A percentile compares a stretch with the other conserved stretches of the same genome.
These are phyloP conservation scores for Sturnus vulgaris DNA, from an alignment of 2,113 vertebrate species.

Conservation along the genomic window DNA sequence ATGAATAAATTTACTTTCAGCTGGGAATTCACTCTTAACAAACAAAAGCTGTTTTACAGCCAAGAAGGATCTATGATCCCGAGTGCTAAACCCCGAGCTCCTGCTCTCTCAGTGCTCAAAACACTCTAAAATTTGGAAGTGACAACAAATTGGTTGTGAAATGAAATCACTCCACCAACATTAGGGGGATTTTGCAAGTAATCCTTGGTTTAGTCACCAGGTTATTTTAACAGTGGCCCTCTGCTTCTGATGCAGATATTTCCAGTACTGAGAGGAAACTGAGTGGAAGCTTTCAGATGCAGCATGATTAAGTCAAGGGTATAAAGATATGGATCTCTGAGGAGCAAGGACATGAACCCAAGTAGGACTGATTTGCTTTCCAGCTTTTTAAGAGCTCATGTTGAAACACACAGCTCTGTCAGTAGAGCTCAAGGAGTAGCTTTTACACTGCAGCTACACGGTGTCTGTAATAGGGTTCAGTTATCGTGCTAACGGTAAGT, in stretches of 20 bases:
- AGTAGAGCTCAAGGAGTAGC: background rate
- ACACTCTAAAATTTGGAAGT: background rate
- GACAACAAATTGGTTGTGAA: background rate
- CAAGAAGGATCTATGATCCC: background rate
- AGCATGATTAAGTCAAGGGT: background rate
- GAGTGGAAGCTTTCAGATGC: background rate
- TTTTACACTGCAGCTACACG: background rate
- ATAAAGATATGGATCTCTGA: constrained; percentile 4
- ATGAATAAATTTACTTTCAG: background rate
- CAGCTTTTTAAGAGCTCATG: background rate
- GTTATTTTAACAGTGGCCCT: background rate
- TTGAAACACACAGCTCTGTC: constrained; percentile 12
- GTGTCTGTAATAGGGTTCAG: constrained; percentile 31
- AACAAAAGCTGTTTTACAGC: background rate
- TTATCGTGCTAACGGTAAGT: constrained; percentile 27
- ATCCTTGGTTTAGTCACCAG: background rate
- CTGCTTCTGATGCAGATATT: background rate
- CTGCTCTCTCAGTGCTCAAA: background rate
- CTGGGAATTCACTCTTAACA: background rate
- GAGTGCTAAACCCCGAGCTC: background rate
- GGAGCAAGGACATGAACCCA: constrained; percentile 5
- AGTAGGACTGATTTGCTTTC: constrained; percentile 14
- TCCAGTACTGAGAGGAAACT: background rate
- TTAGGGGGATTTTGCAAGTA: background rate
- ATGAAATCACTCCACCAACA: background rate